A percentile compares a stretch with the other conserved stretches of the same genome.
Evolutionary conservation across 2,113 vertebrate species (phyloP).

Genomic region (Brienomyrus longianalis): DNA sequence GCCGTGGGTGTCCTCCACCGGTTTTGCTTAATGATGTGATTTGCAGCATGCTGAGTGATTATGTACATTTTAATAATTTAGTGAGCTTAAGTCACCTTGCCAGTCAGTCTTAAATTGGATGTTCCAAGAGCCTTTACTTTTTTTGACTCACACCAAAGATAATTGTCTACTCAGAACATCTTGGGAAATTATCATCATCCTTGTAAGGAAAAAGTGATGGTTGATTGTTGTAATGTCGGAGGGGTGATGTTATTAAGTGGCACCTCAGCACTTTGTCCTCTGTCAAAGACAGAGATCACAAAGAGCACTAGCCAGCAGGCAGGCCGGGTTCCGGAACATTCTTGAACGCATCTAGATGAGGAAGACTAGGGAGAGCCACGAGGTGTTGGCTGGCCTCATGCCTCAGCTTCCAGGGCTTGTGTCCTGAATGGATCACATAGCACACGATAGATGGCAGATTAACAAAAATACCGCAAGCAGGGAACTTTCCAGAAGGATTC

Average conservation of each 20-base stretch:
- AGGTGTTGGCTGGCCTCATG: background rate
- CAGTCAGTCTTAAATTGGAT: conserved; percentile 8
- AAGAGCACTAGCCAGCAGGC: too few relatives aligned
- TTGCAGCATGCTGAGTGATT: conserved; percentile 15
- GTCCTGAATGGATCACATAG: background rate
- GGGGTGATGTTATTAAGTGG: conserved; percentile 19
- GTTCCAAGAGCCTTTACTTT: background rate
- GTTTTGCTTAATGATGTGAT: conserved; percentile 2
- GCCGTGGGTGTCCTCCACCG: background rate
- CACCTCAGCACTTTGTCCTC: background rate
- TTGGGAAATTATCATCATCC: conserved; percentile 26
- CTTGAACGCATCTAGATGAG: background rate
- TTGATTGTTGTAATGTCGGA: conserved; percentile 14
- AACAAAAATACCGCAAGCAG: background rate
- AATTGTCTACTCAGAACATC: background rate
- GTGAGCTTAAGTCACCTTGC: conserved; percentile 35
- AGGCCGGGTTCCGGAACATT: background rate
- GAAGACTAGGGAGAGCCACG: background rate
- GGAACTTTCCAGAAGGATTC: background rate
- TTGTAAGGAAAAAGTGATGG: conserved; percentile 17
- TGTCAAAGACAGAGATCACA: background rate
- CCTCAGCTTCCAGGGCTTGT: background rate
- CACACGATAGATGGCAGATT: background rate
- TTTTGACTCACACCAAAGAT: background rate
- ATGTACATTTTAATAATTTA: conserved; percentile 19